phyloP scores from a whole-genome alignment of 2,888 invertebrate species.

The Chymomyza caudatula region DNA sequence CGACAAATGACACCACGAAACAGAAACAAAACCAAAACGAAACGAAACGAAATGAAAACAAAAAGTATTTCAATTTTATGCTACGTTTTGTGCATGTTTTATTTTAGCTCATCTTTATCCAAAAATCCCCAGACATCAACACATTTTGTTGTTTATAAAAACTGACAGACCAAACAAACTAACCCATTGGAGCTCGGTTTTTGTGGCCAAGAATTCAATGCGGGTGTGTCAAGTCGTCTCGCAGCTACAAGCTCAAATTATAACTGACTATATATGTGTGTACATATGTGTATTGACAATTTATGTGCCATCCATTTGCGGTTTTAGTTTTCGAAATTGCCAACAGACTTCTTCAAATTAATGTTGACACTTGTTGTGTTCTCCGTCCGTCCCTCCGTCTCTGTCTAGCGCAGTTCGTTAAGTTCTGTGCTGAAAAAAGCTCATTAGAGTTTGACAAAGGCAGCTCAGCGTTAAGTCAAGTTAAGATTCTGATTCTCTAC shows the following conservation, averaged over 20 bases:
- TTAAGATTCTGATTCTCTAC: slow-evolving; percentile 10
- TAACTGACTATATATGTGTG: slow-evolving; percentile 35
- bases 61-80: slow-evolving; percentile 53
- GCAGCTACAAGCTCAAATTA: slow-evolving; percentile 19
- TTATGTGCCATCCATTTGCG: slow-evolving; percentile 49
- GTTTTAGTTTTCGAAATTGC: slow-evolving; percentile 52
- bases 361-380: slow-evolving; percentile 65
- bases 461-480: slow-evolving; percentile 46
- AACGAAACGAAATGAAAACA: slow-evolving; percentile 31
- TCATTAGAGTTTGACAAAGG: slow-evolving; percentile 50
- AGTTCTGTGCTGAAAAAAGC: slow-evolving; percentile 25
- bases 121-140: slow-evolving; percentile 47
- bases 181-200: not conserved
- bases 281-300: slow-evolving; percentile 45
- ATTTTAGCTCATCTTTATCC: slow-evolving; percentile 15
- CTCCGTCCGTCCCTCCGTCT: not conserved
- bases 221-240: slow-evolving; percentile 57
- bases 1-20: slow-evolving; percentile 58
- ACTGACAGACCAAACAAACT: slow-evolving; percentile 60
- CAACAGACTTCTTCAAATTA: slow-evolving; percentile 57
- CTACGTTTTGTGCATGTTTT: slow-evolving; percentile 30
- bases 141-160: slow-evolving; percentile 50
- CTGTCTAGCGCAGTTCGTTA: not conserved
- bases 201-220: slow-evolving; percentile 38
- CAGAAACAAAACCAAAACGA: slow-evolving; percentile 32